A percentile compares a stretch with the other conserved stretches of the same genome.
Conservation (phyloP, 2,797 vertebrate genomes). For the Leuciscus waleckii region DNA sequence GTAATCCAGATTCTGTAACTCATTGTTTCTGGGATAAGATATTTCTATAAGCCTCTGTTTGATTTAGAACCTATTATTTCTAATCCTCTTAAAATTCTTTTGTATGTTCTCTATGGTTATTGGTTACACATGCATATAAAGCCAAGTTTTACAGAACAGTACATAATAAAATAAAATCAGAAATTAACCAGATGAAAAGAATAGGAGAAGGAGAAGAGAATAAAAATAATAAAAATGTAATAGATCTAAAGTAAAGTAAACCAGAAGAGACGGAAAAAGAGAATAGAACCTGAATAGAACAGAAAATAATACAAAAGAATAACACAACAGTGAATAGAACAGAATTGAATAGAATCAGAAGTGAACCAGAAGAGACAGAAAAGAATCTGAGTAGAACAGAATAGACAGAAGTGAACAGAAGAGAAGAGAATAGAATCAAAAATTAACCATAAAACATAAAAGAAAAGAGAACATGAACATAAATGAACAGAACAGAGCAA, state of each 20-base stretch:
- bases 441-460: neutral
- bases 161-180: neutral
- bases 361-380: neutral
- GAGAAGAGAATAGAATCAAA: neutral
- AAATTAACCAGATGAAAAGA: neutral
- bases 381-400: neutral
- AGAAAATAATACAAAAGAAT: neutral
- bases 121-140: neutral
- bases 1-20: constrained; percentile 4
- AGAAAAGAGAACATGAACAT: neutral
- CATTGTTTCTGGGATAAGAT: neutral
- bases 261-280: neutral
- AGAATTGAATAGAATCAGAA: neutral
- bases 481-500: neutral
- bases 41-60: constrained; percentile 4
- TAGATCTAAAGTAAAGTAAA: neutral
- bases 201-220: neutral
- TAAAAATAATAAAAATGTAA: neutral
- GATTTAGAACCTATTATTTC: constrained; percentile 10
- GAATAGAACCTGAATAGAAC: neutral
- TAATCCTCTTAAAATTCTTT: constrained; percentile 28
- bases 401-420: neutral
- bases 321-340: neutral
- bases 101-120: neutral
- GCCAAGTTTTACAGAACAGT: neutral